phyloP scores from a whole-genome alignment of 1,140 invertebrate species.

The Brachystomella parvula region DNA sequence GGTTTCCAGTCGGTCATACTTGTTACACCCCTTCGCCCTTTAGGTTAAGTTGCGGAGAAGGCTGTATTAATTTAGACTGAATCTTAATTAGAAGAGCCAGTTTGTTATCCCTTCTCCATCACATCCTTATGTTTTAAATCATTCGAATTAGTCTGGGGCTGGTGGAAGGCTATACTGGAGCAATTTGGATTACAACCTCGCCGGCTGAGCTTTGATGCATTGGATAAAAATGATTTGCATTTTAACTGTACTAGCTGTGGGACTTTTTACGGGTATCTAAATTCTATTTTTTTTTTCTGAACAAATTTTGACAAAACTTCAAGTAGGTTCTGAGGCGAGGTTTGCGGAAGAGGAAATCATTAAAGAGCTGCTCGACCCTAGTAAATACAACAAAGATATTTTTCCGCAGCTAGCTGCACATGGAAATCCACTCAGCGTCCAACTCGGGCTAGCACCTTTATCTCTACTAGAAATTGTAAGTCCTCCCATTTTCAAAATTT shows the following conservation, averaged over 20 bases:
- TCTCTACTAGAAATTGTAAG: background rate
- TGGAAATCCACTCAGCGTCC: background rate
- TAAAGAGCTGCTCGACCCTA: background rate
- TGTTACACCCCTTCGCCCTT: no score
- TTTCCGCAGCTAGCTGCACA: background rate
- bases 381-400: background rate
- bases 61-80: background rate
- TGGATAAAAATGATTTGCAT: background rate
- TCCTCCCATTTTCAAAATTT: background rate
- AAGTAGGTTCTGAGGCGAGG: background rate
- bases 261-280: background rate
- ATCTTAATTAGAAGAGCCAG: background rate
- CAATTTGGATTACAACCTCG: background rate
- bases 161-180: no score
- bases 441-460: background rate
- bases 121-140: background rate
- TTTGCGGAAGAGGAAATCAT: background rate
- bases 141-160: no score
- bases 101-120: no score
- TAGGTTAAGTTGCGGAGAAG: background rate
- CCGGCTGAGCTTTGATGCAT: background rate
- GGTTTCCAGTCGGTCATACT: no score
- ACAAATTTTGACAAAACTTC: background rate
- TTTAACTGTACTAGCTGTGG: background rate
- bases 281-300: background rate